Evolutionary conservation across 2,888 invertebrate genomes (phyloP).

Genomic region (Homarus gammarus): DNA sequence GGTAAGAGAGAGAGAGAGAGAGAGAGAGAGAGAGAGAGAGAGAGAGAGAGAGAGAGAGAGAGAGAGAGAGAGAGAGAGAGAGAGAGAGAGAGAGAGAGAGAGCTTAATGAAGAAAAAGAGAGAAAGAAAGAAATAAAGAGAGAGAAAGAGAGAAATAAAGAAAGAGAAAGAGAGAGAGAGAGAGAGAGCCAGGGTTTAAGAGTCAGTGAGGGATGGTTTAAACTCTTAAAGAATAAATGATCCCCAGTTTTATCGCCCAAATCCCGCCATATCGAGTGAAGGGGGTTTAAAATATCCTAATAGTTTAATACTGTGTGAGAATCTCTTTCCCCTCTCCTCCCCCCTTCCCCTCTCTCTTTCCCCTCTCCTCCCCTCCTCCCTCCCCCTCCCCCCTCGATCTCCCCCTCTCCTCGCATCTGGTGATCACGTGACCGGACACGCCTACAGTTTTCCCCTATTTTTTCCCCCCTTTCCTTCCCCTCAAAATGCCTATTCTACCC

Average conservation of each 20-base stretch:
- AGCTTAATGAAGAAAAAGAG: not conserved
- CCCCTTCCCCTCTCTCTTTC: constrained; percentile 4
- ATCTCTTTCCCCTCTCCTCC: not conserved
- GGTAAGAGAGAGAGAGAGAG: no score
- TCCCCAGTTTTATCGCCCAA: not conserved
- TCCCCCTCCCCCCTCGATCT: not conserved
- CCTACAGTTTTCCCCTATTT: not conserved
- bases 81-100: not conserved
- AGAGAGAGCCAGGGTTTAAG: no score
- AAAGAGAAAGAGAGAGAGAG: constrained; percentile 5
- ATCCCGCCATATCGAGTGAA: not conserved
- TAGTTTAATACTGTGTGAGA: not conserved
- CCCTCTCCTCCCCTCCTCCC: constrained; percentile 1
- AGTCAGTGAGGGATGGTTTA: no score
- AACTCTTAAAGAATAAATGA: no score
- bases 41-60: constrained; percentile 24
- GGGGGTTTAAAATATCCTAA: not conserved
- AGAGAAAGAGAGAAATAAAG: not conserved
- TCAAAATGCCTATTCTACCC: not conserved
- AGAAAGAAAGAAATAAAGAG: not conserved
- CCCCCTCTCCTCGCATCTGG: constrained; percentile 24
- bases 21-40: no score
- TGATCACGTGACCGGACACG: constrained; percentile 18
- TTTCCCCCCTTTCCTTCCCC: not conserved
- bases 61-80: constrained; percentile 4